Percentiles rank a stretch among this genome's conserved stretches.
phyloP scores from a whole-genome alignment of 2,113 vertebrate species.

The Agelaius phoeniceus region DNA sequence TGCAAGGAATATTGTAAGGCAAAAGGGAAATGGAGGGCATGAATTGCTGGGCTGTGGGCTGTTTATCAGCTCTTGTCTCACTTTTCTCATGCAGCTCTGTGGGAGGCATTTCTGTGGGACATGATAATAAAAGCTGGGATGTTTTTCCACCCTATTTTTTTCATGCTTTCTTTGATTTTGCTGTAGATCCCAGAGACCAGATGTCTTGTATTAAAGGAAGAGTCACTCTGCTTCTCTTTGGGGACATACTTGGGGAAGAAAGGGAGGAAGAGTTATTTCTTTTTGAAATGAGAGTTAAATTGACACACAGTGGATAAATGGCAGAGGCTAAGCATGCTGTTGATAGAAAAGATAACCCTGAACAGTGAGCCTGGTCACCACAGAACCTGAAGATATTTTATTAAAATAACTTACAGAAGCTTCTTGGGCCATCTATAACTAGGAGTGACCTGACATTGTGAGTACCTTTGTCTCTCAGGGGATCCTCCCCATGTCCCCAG shows the following conservation, averaged over 20 bases:
- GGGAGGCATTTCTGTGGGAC: conserved; percentile 19
- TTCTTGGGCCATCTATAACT: background rate
- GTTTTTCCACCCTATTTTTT: background rate
- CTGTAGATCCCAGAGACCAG: conserved; percentile 13
- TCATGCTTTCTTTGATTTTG: conserved; percentile 18
- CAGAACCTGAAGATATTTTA: conserved; percentile 2
- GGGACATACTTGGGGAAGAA: background rate
- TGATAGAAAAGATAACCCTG: background rate
- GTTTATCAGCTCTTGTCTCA: background rate
- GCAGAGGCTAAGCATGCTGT: background rate
- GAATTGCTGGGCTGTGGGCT: background rate
- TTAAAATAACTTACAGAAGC: background rate
- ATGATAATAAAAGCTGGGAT: background rate
- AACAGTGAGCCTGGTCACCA: background rate
- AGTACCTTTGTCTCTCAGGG: background rate
- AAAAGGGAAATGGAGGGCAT: background rate
- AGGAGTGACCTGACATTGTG: background rate
- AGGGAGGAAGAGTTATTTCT: background rate
- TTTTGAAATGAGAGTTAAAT: background rate
- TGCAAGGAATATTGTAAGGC: background rate
- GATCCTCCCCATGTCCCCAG: background rate
- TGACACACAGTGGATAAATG: background rate
- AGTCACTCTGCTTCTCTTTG: background rate
- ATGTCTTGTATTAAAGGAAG: conserved; percentile 41
- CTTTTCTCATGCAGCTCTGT: background rate